A percentile compares a stretch with the other conserved stretches of the same genome.
These are phyloP conservation scores for Bergia puertoricense DNA, from an alignment of 92 coral and sea anemone species.

Conservation along the genomic window DNA sequence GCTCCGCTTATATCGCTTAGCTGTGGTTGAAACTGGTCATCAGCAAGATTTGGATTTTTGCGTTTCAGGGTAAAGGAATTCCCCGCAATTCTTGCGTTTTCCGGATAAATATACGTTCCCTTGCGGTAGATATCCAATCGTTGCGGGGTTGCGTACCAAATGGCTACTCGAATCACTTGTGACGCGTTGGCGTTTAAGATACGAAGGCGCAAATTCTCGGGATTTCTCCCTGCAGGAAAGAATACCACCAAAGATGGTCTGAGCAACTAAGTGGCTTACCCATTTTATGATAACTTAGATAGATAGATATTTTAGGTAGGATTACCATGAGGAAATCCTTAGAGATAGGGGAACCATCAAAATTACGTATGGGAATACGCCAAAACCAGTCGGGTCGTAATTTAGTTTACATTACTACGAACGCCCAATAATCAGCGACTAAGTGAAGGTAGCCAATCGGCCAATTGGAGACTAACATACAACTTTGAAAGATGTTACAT, in stretches of 20 bases:
- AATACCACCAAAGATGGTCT: background rate
- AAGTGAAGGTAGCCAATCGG: no score
- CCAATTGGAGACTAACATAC: no score
- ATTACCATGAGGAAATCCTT: no score
- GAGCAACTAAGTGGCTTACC: no score
- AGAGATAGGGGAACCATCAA: no score
- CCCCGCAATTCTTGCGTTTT: constrained; percentile 71
- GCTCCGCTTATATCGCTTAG: constrained; percentile 82
- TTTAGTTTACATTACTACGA: no score
- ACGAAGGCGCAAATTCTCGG: constrained; percentile 76
- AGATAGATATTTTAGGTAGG: no score
- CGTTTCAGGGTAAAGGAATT: constrained; percentile 65
- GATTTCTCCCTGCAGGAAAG: constrained; percentile 66
- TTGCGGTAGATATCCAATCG: constrained; percentile 82
- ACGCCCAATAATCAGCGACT: no score
- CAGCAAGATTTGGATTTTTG: constrained; percentile 74
- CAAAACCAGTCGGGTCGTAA: no score
- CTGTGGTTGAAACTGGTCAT: constrained; percentile 90
- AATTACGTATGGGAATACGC: no score
- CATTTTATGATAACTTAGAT: no score
- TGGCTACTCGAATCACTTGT: constrained; percentile 75
- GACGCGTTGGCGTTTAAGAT: constrained; percentile 66
- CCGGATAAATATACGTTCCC: constrained; percentile 81
- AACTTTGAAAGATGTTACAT: no score
- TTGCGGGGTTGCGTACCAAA: constrained; percentile 81